A percentile compares a stretch with the other conserved stretches of the same genome.
Evolutionary conservation across 2,113 vertebrate species (phyloP).

Genomic region (Raja brachyura): DNA sequence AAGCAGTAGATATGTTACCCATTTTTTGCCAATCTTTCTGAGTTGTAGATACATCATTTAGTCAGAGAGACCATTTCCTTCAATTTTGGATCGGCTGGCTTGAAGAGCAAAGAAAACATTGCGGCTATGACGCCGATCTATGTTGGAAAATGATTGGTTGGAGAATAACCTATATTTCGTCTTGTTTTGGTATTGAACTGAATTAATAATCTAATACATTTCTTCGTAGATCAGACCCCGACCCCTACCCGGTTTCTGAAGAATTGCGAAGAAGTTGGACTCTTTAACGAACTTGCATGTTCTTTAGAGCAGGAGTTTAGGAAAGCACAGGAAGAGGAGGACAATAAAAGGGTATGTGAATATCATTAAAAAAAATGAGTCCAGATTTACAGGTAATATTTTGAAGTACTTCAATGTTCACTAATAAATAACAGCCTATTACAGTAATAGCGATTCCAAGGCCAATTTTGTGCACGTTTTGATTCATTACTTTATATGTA

Average conservation of each 20-base stretch:
- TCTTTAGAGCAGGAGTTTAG: constrained; percentile 94
- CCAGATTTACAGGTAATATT: background rate
- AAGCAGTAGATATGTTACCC: background rate
- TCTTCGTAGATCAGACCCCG: constrained; percentile 88
- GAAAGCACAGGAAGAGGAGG: constrained; percentile 93
- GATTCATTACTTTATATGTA: background rate
- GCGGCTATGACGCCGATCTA: background rate
- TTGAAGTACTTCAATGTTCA: background rate
- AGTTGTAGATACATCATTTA: background rate
- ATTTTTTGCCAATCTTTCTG: background rate
- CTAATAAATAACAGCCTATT: background rate
- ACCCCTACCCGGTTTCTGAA: constrained; percentile 96
- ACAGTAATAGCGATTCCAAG: background rate
- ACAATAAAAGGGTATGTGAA: constrained; percentile 82
- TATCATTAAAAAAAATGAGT: background rate
- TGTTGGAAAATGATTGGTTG: background rate
- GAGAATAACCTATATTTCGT: background rate
- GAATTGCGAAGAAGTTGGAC: constrained; percentile 96
- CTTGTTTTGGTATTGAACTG: background rate
- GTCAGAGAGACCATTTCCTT: background rate
- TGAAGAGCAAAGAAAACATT: background rate
- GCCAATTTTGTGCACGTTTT: background rate
- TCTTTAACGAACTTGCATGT: constrained; percentile 95
- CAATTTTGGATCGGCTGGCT: background rate
- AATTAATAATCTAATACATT: constrained; percentile 27